Conservation (phyloP, 2,113 vertebrate species). For the Cebidichthys violaceus region DNA sequence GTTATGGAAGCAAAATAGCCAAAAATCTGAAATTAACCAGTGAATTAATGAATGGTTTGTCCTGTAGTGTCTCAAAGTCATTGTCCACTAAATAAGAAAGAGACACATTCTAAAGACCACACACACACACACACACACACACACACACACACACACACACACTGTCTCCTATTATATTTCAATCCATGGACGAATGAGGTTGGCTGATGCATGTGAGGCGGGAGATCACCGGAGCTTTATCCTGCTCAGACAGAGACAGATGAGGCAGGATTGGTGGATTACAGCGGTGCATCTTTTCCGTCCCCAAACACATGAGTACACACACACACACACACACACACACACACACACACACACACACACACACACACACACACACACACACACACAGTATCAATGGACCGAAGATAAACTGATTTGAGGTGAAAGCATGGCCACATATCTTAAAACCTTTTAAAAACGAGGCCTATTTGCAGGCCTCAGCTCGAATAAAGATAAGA, state of each 20-base stretch:
- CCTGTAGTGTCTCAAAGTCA: no score
- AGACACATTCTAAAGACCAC: background rate
- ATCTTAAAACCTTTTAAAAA: no score
- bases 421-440: conserved; percentile 25
- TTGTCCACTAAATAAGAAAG: background rate
- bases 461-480: no score
- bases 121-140: background rate
- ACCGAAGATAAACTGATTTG: conserved; percentile 40
- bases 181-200: conserved; percentile 47
- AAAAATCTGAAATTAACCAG: no score
- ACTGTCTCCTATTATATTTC: conserved; percentile 14
- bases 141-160: conserved; percentile 5
- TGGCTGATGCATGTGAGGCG: conserved; percentile 23
- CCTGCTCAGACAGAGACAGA: conserved; percentile 54
- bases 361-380: no score
- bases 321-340: background rate
- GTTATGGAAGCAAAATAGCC: no score
- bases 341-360: no score
- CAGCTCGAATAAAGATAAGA: no score
- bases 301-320: background rate
- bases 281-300: conserved; percentile 31
- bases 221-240: conserved; percentile 45
- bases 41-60: no score
- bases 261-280: conserved; percentile 65
- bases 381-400: background rate